phyloP scores from a whole-genome alignment of 2,113 vertebrate genomes.

The Himantopus leucocephalus region DNA sequence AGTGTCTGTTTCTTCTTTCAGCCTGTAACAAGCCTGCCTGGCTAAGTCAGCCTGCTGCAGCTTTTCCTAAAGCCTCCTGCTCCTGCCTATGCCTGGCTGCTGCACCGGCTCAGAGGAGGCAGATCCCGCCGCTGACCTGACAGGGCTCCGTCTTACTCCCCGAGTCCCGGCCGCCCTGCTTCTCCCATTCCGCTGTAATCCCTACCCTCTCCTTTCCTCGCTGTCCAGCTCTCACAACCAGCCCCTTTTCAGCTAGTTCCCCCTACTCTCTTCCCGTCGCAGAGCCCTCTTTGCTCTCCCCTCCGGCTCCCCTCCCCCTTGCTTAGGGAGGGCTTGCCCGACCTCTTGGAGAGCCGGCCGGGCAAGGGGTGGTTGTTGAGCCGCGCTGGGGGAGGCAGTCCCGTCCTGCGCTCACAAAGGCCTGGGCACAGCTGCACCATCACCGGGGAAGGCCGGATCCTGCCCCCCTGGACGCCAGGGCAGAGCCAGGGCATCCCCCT shows the following conservation, averaged over 20 bases:
- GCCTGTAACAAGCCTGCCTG: neutral
- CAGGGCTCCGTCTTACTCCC: neutral
- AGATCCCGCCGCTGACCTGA: neutral
- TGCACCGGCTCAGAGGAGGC: neutral
- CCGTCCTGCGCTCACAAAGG: neutral
- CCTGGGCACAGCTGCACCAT: neutral
- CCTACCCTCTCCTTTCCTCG: neutral
- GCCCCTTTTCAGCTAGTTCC: neutral
- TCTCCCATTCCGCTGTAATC: neutral
- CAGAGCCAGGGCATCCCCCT: neutral
- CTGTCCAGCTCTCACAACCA: neutral
- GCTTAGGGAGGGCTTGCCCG: neutral
- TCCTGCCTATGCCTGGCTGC: neutral
- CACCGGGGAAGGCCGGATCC: neutral
- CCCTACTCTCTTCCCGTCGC: neutral
- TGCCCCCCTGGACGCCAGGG: neutral
- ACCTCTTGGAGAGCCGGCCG: neutral
- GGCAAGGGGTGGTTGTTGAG: neutral
- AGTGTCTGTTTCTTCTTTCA: neutral
- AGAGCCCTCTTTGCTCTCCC: neutral
- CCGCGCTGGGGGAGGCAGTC: neutral
- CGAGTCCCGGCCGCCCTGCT: neutral
- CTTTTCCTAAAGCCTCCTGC: neutral
- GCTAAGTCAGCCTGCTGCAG: neutral
- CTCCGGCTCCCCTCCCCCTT: neutral